Conservation (phyloP, 2,797 vertebrate species). For the Amphiprion clarkii region DNA sequence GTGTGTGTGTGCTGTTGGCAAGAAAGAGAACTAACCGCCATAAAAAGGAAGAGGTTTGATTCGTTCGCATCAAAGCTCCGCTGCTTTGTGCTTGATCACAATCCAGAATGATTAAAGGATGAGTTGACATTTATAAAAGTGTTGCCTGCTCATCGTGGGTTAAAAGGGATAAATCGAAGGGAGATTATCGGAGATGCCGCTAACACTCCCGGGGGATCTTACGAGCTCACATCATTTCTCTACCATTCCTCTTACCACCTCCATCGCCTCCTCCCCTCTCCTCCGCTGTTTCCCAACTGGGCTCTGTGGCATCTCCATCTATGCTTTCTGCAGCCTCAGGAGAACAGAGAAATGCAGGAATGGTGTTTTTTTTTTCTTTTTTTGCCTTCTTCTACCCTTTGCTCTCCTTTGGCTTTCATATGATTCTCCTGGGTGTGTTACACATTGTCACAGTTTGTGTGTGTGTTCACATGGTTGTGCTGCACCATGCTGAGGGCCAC, state of each 20-base stretch:
- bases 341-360: constrained; percentile 29
- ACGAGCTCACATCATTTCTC: constrained; percentile 8
- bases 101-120: constrained; percentile 28
- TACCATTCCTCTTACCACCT: constrained; percentile 15
- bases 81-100: neutral
- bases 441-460: neutral
- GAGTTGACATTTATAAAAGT: constrained; percentile 27
- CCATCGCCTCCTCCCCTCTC: neutral
- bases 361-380: constrained; percentile 16
- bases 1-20: neutral
- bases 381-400: neutral
- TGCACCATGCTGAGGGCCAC: constrained; percentile 28
- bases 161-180: constrained; percentile 25
- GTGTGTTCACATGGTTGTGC: constrained; percentile 14
- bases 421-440: constrained; percentile 31
- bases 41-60: constrained; percentile 33
- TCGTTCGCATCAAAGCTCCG: constrained; percentile 12
- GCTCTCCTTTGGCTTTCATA: constrained; percentile 12
- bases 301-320: constrained; percentile 11
- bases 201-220: constrained; percentile 5
- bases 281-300: neutral
- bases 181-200: constrained; percentile 30
- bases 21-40: neutral
- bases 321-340: constrained; percentile 23
- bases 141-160: constrained; percentile 4